These are phyloP conservation scores for Brachyistius frenatus DNA, from an alignment of 2,113 vertebrate genomes.

Conservation along the genomic window DNA sequence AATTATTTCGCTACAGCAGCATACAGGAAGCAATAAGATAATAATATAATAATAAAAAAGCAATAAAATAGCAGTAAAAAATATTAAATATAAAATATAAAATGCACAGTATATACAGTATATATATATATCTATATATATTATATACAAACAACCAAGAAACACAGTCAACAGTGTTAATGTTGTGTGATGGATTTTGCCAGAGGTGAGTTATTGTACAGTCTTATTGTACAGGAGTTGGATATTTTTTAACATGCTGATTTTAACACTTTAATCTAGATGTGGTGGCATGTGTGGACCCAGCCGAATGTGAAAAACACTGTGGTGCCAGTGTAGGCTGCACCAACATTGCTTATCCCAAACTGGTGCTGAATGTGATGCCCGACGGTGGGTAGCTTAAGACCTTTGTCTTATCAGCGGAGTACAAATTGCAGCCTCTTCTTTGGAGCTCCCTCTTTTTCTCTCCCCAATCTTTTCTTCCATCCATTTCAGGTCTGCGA, in stretches of 20 bases:
- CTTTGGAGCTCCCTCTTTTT: neutral
- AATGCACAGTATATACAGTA: too few relatives aligned
- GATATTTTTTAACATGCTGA: neutral
- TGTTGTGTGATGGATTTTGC: too few relatives aligned
- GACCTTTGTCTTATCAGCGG: neutral
- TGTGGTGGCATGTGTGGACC: slow-evolving; percentile 89
- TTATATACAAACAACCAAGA: too few relatives aligned
- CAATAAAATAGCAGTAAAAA: too few relatives aligned
- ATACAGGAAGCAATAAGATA: too few relatives aligned
- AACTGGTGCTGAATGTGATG: slow-evolving; percentile 94
- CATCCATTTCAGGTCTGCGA: slow-evolving; percentile 86
- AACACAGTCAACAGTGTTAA: too few relatives aligned
- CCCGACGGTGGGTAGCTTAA: slow-evolving; percentile 87
- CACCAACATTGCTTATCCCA: slow-evolving; percentile 93
- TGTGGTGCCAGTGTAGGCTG: slow-evolving; percentile 91
- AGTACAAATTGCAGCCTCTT: neutral
- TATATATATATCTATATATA: too few relatives aligned
- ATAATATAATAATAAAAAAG: too few relatives aligned
- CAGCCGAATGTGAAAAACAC: slow-evolving; percentile 78
- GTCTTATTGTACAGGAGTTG: neutral
- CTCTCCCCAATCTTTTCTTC: neutral
- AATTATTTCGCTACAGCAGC: too few relatives aligned
- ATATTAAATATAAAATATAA: too few relatives aligned
- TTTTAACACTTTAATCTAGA: slow-evolving; percentile 79
- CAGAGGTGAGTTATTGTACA: too few relatives aligned